These are phyloP conservation scores for Julus scandinavius DNA, from an alignment of 2,888 invertebrate species.

Conservation along the genomic window DNA sequence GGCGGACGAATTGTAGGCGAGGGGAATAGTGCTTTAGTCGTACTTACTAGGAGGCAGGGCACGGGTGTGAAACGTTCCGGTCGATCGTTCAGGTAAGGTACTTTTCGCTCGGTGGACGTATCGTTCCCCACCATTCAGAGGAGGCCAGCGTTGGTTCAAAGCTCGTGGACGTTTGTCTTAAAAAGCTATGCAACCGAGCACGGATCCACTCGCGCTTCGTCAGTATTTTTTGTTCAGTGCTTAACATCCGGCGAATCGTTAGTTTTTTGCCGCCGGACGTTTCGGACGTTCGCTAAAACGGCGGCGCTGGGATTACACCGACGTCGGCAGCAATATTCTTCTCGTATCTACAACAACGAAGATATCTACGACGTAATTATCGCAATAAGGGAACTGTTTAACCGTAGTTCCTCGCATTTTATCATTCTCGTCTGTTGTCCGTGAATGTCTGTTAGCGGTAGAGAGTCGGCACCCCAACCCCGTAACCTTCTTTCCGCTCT, in stretches of 20 bases:
- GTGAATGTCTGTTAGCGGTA: not conserved
- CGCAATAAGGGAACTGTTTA: constrained; percentile 29
- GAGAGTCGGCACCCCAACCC: not conserved
- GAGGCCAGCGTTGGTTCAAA: not conserved
- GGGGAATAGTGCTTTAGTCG: not conserved
- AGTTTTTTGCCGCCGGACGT: not conserved
- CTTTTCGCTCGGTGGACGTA: not conserved
- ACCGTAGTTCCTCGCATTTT: constrained; percentile 19
- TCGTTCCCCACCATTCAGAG: not conserved
- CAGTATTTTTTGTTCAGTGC: not conserved
- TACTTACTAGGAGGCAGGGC: not conserved
- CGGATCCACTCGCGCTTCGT: constrained; percentile 1
- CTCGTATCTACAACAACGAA: not conserved
- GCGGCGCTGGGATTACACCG: too few species aligned
- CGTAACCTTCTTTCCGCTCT: not conserved
- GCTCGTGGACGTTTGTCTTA: not conserved
- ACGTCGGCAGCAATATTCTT: not conserved
- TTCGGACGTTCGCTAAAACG: not conserved
- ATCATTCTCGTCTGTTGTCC: not conserved
- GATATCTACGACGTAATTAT: not conserved
- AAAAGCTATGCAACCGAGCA: constrained; percentile 31
- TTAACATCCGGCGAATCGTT: not conserved
- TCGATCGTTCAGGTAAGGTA: not conserved
- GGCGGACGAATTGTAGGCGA: constrained; percentile 54
- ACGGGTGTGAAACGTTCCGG: not conserved